These are phyloP conservation scores for Gavia stellata DNA, from an alignment of 2,113 vertebrate genomes.

Conservation along the genomic window DNA sequence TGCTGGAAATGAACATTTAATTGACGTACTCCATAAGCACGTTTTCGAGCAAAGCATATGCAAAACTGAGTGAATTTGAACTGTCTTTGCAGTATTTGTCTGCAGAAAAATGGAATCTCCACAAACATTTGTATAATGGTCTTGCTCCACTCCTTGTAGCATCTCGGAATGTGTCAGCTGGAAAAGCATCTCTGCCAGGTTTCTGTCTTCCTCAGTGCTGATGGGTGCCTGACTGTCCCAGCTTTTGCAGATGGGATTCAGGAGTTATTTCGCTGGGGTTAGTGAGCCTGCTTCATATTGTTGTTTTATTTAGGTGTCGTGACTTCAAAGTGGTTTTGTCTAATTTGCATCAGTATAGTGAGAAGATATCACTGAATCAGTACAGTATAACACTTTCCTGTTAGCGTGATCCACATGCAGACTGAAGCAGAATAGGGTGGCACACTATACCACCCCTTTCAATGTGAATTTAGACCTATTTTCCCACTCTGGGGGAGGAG, in stretches of 20 bases:
- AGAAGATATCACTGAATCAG: neutral
- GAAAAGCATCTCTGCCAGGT: neutral
- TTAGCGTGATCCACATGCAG: neutral
- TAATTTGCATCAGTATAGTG: neutral
- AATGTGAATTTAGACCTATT: neutral
- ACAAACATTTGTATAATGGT: neutral
- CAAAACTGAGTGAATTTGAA: neutral
- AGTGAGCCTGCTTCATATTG: neutral
- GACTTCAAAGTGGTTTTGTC: neutral
- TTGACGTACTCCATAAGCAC: neutral
- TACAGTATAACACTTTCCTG: neutral
- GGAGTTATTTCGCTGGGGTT: neutral
- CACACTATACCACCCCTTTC: neutral
- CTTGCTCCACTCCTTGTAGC: neutral
- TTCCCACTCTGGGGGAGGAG: neutral
- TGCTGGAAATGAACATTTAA: neutral
- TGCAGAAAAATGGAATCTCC: neutral
- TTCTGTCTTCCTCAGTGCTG: neutral
- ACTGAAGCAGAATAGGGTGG: neutral
- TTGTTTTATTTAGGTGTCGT: neutral
- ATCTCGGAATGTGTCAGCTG: neutral
- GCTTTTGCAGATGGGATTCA: neutral
- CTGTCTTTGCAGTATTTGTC: neutral
- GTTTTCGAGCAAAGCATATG: neutral
- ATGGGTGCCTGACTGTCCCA: neutral